Conservation (phyloP, 2,113 vertebrate genomes). For the Otocyon megalotis region DNA sequence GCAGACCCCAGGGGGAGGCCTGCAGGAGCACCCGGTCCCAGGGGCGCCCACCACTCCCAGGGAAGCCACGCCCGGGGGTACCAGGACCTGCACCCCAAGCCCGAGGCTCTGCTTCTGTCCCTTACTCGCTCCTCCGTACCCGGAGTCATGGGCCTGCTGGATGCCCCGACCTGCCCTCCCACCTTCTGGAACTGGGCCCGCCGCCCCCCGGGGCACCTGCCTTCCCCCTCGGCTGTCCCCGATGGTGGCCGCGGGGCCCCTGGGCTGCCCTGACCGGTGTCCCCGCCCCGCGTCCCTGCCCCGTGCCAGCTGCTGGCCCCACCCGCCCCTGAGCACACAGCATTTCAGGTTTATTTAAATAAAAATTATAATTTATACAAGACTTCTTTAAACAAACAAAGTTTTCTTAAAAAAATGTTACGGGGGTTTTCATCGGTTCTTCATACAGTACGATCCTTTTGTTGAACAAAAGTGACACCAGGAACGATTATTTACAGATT, state of each 20-base stretch:
- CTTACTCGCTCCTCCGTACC: accelerated
- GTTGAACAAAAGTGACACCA: conserved; percentile 84
- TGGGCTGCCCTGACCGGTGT: background rate
- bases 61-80: no score
- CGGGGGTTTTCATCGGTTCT: conserved; percentile 79
- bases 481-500: conserved; percentile 87
- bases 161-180: background rate
- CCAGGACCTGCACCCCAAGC: background rate
- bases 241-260: background rate
- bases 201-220: background rate
- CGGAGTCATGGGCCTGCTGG: no score
- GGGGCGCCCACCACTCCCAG: background rate
- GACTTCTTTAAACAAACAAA: conserved; percentile 89
- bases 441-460: conserved; percentile 84
- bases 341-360: conserved; percentile 89
- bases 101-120: background rate
- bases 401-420: conserved; percentile 89
- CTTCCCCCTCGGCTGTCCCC: no score
- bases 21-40: no score
- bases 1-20: no score
- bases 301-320: accelerated
- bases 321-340: conserved; percentile 82
- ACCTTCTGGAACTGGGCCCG: background rate
- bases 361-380: conserved; percentile 93
- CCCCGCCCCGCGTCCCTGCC: no score